Base-by-base conservation (phyloP, 30 jellyfish, hydroid and myxozoan species). In the Sanderia malayensis region DNA sequence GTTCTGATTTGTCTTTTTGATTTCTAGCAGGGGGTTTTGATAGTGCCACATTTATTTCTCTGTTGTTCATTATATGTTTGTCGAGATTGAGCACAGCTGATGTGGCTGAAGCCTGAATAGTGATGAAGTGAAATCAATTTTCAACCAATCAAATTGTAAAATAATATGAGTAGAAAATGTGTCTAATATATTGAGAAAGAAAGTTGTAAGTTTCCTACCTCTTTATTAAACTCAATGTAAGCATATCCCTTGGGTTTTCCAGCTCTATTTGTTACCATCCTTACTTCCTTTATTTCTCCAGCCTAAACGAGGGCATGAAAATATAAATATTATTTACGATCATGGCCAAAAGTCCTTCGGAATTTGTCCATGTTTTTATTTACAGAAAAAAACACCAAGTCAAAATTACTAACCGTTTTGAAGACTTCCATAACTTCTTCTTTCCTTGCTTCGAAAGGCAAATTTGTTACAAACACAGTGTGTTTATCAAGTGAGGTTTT, bases 231-330 rank as follows among this genome's bases (percentile, higher is more conserved):
- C 66, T 93, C 96, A 41, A 93, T 67, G 79, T 93, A 93, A 10
- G 95, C 99, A 69, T 52, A 93, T 29, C 99, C 99, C 53, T 93
- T 93, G 0, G 95, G 82, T 57, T 86, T 93, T 24, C 99, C 99
- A 2, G 99, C 75, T 32, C 99, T 84, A 81, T 93, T 93, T 19
- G 96, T 85, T 37, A 93, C 96, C 7, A 93, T 88, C 18, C 99
- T 80, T 2, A 93, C 93, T 75, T 93, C 96, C 52, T 86, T 93
- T 11, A 93, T 30, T 21, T 69, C 73, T 11, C 99, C 99, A 30
- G 74, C 74, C 97, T 89, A 44, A 8, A 31, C 71, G 4, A n/a
- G n/a, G n/a, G n/a, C n/a, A n/a, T n/a, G n/a, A n/a, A n/a, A n/a
- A n/a, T n/a, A n/a, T n/a, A n/a, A n/a, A n/a, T n/a, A n/a, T n/a